phyloP scores from a whole-genome alignment of 1,140 invertebrate species.

The Conus ventricosus region DNA sequence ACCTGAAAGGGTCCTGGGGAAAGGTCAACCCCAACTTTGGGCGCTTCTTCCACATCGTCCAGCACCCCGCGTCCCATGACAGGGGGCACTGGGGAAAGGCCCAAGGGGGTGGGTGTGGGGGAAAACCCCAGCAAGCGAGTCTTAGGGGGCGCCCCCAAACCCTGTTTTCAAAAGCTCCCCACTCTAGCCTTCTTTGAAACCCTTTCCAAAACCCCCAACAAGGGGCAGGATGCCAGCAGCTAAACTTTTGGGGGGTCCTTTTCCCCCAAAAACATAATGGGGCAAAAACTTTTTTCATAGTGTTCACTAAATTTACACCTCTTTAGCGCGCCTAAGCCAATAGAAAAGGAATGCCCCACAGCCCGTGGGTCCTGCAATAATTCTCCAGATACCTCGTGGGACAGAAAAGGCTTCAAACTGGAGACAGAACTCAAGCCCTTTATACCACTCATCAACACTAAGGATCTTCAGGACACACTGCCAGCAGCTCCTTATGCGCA shows the following conservation, averaged over 20 bases:
- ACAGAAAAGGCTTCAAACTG: background rate
- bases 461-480: constrained; percentile 5
- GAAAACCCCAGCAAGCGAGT: constrained; percentile 14
- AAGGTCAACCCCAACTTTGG: constrained; percentile 42
- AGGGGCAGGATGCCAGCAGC: no score
- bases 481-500: background rate
- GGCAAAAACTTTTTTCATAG: background rate
- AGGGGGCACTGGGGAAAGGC: constrained; percentile 39
- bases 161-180: no score
- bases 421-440: background rate
- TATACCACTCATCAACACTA: background rate
- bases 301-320: background rate
- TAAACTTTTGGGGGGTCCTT: background rate
- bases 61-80: constrained; percentile 35
- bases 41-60: constrained; percentile 38
- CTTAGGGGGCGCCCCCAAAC: no score
- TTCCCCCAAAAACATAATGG: no score
- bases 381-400: constrained; percentile 14
- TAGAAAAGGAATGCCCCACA: background rate
- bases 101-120: constrained; percentile 42
- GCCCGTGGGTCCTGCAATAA: background rate
- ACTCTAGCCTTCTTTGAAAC: no score
- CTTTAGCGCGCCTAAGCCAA: background rate
- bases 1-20: background rate
- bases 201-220: no score